Evolutionary conservation across 2,888 invertebrate species (phyloP).

Genomic region (Metellina segmentata): DNA sequence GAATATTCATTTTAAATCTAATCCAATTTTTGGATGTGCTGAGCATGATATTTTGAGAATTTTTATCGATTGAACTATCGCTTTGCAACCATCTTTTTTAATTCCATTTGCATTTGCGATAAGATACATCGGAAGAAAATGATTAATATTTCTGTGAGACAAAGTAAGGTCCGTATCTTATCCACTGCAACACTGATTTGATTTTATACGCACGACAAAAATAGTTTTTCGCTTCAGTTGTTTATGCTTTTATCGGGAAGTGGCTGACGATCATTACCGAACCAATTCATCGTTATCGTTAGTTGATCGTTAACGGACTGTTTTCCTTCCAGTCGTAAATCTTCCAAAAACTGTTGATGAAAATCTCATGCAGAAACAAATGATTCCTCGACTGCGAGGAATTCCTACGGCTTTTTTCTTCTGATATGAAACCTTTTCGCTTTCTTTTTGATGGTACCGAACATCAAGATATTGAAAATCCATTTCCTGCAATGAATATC

Average conservation of each 20-base stretch:
- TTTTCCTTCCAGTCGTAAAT: background rate
- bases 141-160: background rate
- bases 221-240: constrained; percentile 17
- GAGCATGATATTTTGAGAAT: constrained; percentile 5
- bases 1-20: background rate
- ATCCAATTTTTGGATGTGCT: background rate
- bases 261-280: constrained; percentile 50
- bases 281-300: constrained; percentile 57
- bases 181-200: constrained; percentile 15
- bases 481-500: constrained; percentile 9
- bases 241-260: constrained; percentile 44
- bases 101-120: constrained; percentile 28
- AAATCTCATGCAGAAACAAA: constrained; percentile 28
- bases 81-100: constrained; percentile 14
- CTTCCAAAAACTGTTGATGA: constrained; percentile 28
- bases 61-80: constrained; percentile 27
- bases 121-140: background rate
- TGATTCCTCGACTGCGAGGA: constrained; percentile 17
- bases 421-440: constrained; percentile 4
- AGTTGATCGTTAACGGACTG: constrained; percentile 40
- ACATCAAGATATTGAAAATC: constrained; percentile 30
- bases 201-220: constrained; percentile 3
- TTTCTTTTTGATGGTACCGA: background rate
- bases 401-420: constrained; percentile 2
- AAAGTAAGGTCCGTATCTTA: constrained; percentile 4